phyloP scores from a whole-genome alignment of 2,888 invertebrate genomes.

The Leptopilina syphax region DNA sequence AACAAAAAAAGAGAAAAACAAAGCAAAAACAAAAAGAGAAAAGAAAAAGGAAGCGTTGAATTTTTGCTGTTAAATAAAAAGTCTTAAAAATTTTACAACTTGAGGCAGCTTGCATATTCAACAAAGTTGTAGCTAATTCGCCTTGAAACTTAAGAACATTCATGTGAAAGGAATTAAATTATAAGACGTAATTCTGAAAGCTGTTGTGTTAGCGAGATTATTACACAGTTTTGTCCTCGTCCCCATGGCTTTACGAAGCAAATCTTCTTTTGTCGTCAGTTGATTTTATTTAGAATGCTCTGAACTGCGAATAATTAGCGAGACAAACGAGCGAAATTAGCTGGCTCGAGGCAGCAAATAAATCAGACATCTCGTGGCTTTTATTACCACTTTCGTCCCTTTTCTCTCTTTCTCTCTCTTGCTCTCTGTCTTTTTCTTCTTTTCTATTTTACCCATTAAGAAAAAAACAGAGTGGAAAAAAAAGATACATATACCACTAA shows the following conservation, averaged over 20 bases:
- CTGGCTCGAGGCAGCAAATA: slow-evolving; percentile 65
- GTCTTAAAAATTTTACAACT: not conserved
- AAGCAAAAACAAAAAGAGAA: too few species aligned
- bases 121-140: slow-evolving; percentile 18
- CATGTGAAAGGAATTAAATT: slow-evolving; percentile 14
- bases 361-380: slow-evolving; percentile 62
- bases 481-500: slow-evolving; percentile 25
- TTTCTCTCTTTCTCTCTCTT: not conserved
- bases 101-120: not conserved
- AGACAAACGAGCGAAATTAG: slow-evolving; percentile 69
- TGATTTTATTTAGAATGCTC: slow-evolving; percentile 56
- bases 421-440: slow-evolving; percentile 10
- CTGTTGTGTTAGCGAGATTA: slow-evolving; percentile 23
- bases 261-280: slow-evolving; percentile 41
- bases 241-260: slow-evolving; percentile 47
- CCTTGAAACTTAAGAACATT: not conserved
- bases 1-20: too few species aligned
- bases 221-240: slow-evolving; percentile 20
- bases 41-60: too few species aligned
- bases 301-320: slow-evolving; percentile 67
- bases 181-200: slow-evolving; percentile 12
- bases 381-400: slow-evolving; percentile 12
- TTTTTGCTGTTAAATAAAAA: not conserved
- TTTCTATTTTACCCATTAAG: too few species aligned
- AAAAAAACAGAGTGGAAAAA: not conserved